Conservation (phyloP, 2,888 invertebrate genomes). For the Galeruca laticollis region DNA sequence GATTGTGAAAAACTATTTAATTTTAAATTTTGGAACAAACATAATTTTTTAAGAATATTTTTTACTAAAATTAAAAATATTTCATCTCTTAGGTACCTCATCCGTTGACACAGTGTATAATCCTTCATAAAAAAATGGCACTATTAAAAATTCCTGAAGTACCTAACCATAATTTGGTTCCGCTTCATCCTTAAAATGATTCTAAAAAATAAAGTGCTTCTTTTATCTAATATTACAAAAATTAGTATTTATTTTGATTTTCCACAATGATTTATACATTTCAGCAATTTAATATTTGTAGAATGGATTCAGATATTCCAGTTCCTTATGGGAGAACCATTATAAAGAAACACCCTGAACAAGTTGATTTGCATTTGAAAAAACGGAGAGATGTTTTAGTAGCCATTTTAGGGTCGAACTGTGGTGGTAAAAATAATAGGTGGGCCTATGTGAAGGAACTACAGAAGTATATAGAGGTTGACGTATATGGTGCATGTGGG, state of each 20-base stretch:
- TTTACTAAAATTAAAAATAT: no score
- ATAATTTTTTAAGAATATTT: no score
- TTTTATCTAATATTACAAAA: no score
- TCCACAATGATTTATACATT: no score
- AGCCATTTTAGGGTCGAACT: slow-evolving; percentile 73
- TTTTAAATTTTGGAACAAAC: no score
- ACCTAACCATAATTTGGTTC: no score
- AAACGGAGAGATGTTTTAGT: slow-evolving; percentile 68
- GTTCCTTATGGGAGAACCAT: slow-evolving; percentile 76
- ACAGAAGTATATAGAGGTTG: slow-evolving; percentile 71
- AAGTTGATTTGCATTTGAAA: slow-evolving; percentile 48
- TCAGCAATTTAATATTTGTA: slow-evolving; percentile 61
- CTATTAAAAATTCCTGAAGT: no score
- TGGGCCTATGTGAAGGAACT: slow-evolving; percentile 71
- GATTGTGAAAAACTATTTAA: no score
- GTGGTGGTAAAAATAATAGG: slow-evolving; percentile 67
- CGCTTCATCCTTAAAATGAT: not conserved
- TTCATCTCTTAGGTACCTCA: no score
- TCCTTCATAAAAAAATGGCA: no score
- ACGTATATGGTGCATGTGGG: slow-evolving; percentile 72
- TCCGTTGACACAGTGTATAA: no score
- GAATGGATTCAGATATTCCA: slow-evolving; percentile 75
- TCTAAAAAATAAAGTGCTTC: not conserved
- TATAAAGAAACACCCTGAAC: slow-evolving; percentile 46
- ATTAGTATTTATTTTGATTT: no score